Conservation (phyloP, 2,113 vertebrate genomes). For the Clupea harengus region DNA sequence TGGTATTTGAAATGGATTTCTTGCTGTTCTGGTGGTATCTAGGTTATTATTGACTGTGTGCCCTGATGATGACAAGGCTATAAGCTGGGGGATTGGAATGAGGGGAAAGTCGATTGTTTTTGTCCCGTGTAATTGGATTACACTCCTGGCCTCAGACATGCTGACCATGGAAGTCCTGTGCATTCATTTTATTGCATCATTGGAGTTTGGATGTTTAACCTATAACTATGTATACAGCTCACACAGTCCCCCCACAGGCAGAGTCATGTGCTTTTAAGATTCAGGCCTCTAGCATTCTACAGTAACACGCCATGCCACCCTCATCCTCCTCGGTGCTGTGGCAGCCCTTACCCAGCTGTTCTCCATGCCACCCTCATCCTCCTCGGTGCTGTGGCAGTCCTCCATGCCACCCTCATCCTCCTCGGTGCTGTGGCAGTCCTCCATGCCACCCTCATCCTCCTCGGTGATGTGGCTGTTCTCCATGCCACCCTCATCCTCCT, state of each 20-base stretch:
- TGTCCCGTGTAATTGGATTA: background rate
- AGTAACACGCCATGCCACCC: background rate
- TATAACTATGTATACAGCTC: background rate
- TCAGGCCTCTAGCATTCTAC: background rate
- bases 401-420: no score
- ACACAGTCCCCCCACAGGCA: background rate
- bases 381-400: background rate
- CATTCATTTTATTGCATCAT: background rate
- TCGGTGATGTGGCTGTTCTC: background rate
- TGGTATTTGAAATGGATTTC: constrained; percentile 6
- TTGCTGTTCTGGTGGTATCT: background rate
- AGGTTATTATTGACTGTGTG: constrained; percentile 13
- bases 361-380: background rate
- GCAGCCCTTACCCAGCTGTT: background rate
- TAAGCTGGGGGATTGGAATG: background rate
- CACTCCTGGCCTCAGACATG: background rate
- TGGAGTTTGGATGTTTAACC: background rate
- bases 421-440: background rate
- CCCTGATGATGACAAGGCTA: constrained; percentile 7
- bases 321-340: background rate
- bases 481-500: background rate
- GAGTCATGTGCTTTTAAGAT: background rate
- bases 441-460: no score
- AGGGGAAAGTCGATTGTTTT: background rate
- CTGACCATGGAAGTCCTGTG: background rate